Evolutionary conservation across 2,888 invertebrate genomes (phyloP).

Genomic region (Diaprepes abbreviatus): DNA sequence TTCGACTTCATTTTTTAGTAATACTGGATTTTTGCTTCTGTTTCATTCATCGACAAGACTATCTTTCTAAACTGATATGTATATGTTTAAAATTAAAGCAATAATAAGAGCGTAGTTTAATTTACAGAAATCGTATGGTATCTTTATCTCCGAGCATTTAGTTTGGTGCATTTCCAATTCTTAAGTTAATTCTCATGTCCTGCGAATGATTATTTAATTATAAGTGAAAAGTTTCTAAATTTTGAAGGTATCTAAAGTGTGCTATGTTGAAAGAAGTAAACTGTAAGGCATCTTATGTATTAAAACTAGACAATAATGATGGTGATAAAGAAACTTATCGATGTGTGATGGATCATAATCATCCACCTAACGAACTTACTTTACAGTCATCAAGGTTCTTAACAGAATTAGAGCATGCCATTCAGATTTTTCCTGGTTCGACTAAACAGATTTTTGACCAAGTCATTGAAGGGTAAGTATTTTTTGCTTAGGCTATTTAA

Average conservation of each 20-base stretch:
- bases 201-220: background rate
- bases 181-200: background rate
- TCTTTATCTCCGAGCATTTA: too few relatives aligned
- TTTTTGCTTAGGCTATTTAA: too few relatives aligned
- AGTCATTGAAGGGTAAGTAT: conserved; percentile 40
- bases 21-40: too few relatives aligned
- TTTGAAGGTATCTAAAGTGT: conserved; percentile 43
- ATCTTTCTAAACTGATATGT: too few relatives aligned
- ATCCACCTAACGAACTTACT: conserved; percentile 36
- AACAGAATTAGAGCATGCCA: conserved; percentile 28
- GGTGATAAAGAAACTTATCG: conserved; percentile 6
- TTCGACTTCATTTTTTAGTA: too few relatives aligned
- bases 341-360: conserved; percentile 33
- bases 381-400: conserved; percentile 34
- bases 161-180: background rate
- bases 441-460: conserved; percentile 37
- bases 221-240: background rate
- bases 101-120: too few relatives aligned
- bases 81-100: too few relatives aligned
- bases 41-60: too few relatives aligned
- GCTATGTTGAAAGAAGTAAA: conserved; percentile 33
- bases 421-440: conserved; percentile 34
- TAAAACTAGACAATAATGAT: background rate
- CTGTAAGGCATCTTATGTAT: conserved; percentile 42
- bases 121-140: too few relatives aligned